A percentile compares a stretch with the other conserved stretches of the same genome.
Evolutionary conservation across 2,888 invertebrate species (phyloP).

Genomic region (Ferrisia virgata): DNA sequence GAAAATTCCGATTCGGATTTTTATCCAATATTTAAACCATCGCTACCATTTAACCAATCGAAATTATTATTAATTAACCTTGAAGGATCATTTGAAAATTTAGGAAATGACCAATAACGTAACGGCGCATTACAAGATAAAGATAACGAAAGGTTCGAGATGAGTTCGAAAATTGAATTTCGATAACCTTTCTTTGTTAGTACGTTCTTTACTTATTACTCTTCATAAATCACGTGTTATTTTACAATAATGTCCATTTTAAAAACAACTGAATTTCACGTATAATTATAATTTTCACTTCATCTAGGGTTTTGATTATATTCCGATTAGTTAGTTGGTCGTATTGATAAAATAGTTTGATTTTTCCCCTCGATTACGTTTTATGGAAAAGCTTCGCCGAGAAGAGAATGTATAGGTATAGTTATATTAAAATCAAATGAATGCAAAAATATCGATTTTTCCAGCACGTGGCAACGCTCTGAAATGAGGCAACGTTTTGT

Average conservation of each 20-base stretch:
- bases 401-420: too few relatives aligned
- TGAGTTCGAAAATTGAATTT: background rate
- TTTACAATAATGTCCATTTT: too few relatives aligned
- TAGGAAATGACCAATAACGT: background rate
- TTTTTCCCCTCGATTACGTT: too few relatives aligned
- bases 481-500: background rate
- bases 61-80: background rate
- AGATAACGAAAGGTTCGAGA: background rate
- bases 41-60: background rate
- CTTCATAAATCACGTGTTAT: background rate
- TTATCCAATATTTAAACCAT: background rate
- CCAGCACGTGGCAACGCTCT: slow-evolving; percentile 14
- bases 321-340: background rate
- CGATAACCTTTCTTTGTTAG: background rate
- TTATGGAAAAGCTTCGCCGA: too few relatives aligned
- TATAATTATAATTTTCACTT: background rate
- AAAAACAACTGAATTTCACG: background rate
- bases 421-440: background rate
- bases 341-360: too few relatives aligned
- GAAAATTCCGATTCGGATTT: background rate
- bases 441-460: slow-evolving; percentile 20
- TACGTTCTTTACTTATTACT: background rate
- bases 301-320: background rate
- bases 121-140: background rate
- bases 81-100: background rate